phyloP scores from a whole-genome alignment of 2,113 vertebrate genomes.

The Myotis lucifugus region DNA sequence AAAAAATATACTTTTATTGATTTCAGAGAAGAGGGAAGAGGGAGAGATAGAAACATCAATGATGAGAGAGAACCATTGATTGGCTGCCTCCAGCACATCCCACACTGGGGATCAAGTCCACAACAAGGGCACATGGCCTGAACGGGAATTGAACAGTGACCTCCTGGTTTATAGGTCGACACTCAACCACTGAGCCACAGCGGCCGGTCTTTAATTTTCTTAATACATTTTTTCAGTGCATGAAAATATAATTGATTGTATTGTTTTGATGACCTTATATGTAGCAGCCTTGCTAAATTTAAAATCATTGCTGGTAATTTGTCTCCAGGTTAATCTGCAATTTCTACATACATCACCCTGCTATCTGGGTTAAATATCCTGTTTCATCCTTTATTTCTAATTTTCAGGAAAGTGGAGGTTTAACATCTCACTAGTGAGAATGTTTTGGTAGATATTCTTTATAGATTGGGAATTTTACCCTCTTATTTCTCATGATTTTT shows the following conservation, averaged over 20 bases:
- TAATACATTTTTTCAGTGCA: not conserved
- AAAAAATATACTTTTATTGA: too few species aligned
- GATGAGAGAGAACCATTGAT: too few species aligned
- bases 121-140: too few species aligned
- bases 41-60: too few species aligned
- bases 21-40: too few species aligned
- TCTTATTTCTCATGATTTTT: not conserved
- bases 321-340: not conserved
- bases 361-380: not conserved
- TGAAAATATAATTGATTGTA: not conserved
- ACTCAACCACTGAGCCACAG: too few species aligned
- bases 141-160: too few species aligned
- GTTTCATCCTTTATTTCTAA: not conserved
- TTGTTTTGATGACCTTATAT: not conserved
- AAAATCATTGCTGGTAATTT: not conserved
- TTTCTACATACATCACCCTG: not conserved
- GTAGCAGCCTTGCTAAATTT: not conserved
- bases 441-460: not conserved
- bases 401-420: not conserved
- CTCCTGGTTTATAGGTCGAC: too few species aligned
- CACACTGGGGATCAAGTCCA: too few species aligned
- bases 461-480: not conserved
- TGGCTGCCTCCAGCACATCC: too few species aligned
- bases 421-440: not conserved
- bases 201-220: not conserved